phyloP scores from a whole-genome alignment of 2,888 invertebrate genomes.

The Phorcus lineatus region DNA sequence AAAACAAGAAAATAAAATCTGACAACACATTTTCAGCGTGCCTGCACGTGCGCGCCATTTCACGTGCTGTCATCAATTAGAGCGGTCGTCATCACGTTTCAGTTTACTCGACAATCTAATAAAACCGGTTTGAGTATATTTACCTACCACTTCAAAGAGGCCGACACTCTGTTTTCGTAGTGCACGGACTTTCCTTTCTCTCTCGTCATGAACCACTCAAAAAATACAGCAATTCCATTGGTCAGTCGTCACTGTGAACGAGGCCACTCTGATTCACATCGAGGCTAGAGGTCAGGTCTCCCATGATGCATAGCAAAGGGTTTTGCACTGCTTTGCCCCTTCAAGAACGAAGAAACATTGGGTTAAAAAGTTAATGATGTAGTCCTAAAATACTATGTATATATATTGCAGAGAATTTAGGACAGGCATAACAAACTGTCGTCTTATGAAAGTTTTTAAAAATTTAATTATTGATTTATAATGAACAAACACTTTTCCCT shows the following conservation, averaged over 20 bases:
- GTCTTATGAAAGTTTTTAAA: too few species aligned
- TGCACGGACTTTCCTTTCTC: not conserved
- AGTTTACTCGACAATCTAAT: constrained; percentile 9
- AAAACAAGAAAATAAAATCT: not conserved
- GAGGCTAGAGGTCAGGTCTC: not conserved
- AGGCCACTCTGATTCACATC: not conserved
- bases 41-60: not conserved
- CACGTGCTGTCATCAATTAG: constrained; percentile 18
- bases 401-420: too few species aligned
- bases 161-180: constrained; percentile 2
- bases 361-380: too few species aligned
- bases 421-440: too few species aligned
- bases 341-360: too few species aligned
- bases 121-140: constrained; percentile 22
- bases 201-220: not conserved
- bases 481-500: too few species aligned
- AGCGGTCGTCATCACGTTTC: not conserved
- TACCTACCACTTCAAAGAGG: constrained; percentile 18
- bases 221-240: not conserved
- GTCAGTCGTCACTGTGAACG: not conserved
- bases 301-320: too few species aligned
- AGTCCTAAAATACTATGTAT: too few species aligned
- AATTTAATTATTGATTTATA: too few species aligned
- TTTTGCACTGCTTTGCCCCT: too few species aligned
- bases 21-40: not conserved